phyloP scores from a whole-genome alignment of 2,888 invertebrate species.

The Nineta flava region DNA sequence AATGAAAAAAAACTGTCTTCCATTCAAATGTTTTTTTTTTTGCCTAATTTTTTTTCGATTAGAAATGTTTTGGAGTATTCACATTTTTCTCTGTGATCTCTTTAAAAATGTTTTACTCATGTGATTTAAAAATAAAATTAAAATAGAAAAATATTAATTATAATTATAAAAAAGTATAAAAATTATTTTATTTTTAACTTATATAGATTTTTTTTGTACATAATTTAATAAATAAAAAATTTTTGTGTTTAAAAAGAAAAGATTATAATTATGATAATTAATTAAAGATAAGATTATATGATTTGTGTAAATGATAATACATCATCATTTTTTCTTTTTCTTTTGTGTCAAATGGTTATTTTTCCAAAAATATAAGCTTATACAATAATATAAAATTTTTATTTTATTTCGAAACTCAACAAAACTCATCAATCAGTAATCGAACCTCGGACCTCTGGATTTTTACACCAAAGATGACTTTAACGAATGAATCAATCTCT shows the following conservation, averaged over 20 bases:
- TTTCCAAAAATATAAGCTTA: conserved; percentile 7
- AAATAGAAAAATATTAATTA: conserved; percentile 8
- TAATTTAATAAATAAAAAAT: conserved; percentile 9
- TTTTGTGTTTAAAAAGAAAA: conserved; percentile 10
- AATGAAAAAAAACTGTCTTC: no score
- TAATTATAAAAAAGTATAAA: neutral
- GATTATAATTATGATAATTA: conserved; percentile 9
- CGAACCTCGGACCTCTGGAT: no score
- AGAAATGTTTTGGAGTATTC: conserved; percentile 1
- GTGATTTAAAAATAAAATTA: conserved; percentile 13
- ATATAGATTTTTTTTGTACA: conserved; percentile 3
- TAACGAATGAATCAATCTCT: no score
- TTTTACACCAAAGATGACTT: no score
- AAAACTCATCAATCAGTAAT: no score
- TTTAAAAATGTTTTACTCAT: conserved; percentile 17
- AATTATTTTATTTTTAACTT: neutral
- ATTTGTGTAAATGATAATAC: conserved; percentile 10
- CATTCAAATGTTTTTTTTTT: no score
- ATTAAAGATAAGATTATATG: neutral
- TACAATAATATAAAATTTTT: conserved; percentile 14
- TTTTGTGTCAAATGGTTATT: conserved; percentile 8
- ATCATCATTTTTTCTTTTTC: neutral
- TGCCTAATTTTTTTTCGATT: no score
- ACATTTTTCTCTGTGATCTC: conserved; percentile 42
- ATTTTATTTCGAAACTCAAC: neutral